Evolutionary conservation across 2,888 invertebrate genomes (phyloP), one percentile per base, ranked within the genome.

Genomic region (Boloria selene): DNA sequence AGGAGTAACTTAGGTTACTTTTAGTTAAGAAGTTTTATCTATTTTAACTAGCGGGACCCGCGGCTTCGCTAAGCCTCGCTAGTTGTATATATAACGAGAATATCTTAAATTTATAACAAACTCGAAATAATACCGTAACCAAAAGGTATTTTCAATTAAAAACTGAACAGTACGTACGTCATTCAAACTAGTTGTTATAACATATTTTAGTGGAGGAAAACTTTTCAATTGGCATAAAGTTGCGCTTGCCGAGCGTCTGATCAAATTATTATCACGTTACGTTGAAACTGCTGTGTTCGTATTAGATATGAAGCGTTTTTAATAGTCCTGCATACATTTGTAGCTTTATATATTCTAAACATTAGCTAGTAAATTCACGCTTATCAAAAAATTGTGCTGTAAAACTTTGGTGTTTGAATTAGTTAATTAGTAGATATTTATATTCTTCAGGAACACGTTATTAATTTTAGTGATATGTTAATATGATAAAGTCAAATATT

Each of bases 181-280:
- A 83, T 74, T 82, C 77, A 76, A 76, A 74, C 74, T 67, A 67
- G 77, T 77, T 76, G 75, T 78, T 77, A 77, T 75, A 79, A 77
- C 79, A 83, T 82, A 85, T 84, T 88, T 79, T 74, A 80, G 80
- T 85, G 85, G 83, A 83, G 83, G 75, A 74, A 80, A 90, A 90
- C 85, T 90, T 88, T 84, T 81, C 82, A 83, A 87, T 90, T 88
- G 87, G 83, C 83, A 85, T 82, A 83, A 85, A 89, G 84, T 87
- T 87, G 76, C 79, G 74, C 81, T 77, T 81, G 75, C 79, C 78
- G 80, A 82, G 85, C 82, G 83, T 82, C 81, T 90, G 88, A 90
- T 91, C 88, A 88, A 90, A 90, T 91, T 90, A 90, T 90, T 87
- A 83, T 85, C 84, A 82, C 86, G 87, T 87, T 87, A 87, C 84